A percentile compares a stretch with the other conserved stretches of the same genome.
phyloP scores from a whole-genome alignment of 2,113 vertebrate genomes.

The Paradisaea rubra region DNA sequence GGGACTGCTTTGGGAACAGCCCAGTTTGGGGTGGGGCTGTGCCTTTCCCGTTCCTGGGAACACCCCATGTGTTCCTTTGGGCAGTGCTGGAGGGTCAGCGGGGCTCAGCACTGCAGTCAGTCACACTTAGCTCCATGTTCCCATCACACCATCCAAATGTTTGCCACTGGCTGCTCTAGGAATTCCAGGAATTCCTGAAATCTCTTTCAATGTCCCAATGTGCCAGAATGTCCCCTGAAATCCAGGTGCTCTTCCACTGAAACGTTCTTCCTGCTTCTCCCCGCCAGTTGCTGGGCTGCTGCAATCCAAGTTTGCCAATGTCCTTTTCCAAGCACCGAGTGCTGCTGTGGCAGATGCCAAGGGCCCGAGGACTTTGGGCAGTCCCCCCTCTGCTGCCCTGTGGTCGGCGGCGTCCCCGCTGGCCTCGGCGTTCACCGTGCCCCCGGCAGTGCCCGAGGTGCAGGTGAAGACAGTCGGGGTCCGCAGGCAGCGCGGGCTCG shows the following conservation, averaged over 20 bases:
- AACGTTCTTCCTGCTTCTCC: neutral
- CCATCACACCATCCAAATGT: accelerated
- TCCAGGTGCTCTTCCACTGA: accelerated
- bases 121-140: accelerated
- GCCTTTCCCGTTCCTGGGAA: accelerated
- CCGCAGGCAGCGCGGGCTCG: slow-evolving; percentile 76
- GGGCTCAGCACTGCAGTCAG: accelerated
- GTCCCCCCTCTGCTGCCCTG: neutral
- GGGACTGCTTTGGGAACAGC: neutral
- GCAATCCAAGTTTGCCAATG: slow-evolving; percentile 74
- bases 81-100: neutral
- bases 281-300: slow-evolving; percentile 79
- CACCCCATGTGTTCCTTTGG: neutral
- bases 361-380: neutral
- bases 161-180: neutral
- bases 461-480: slow-evolving; percentile 78
- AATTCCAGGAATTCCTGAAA: neutral
- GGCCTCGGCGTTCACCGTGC: slow-evolving; percentile 64
- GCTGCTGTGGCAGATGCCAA: slow-evolving; percentile 35
- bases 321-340: slow-evolving; percentile 40
- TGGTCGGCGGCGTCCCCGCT: slow-evolving; percentile 58
- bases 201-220: too few relatives aligned
- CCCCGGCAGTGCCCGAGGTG: slow-evolving; percentile 63
- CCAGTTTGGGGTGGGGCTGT: neutral
- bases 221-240: neutral